A percentile compares a stretch with the other conserved stretches of the same genome.
phyloP scores from a whole-genome alignment of 2,113 vertebrate genomes.

The Clarias magur region DNA sequence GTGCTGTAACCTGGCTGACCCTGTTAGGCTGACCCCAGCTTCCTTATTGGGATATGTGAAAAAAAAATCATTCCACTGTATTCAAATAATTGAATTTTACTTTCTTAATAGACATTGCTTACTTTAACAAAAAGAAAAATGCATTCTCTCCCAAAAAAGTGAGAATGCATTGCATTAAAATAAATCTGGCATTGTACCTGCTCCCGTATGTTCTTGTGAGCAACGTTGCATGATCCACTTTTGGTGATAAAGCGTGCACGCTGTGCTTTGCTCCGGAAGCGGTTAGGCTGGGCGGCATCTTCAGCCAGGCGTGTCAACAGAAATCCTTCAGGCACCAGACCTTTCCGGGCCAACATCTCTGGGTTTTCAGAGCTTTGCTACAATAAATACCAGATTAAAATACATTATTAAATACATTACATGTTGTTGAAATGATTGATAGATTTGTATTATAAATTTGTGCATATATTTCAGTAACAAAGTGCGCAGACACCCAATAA shows the following conservation, averaged over 20 bases:
- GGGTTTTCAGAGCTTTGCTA: constrained; percentile 1
- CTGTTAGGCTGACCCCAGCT: too few relatives aligned
- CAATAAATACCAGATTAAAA: neutral
- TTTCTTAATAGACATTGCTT: neutral
- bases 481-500: neutral
- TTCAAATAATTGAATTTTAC: too few relatives aligned
- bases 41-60: too few relatives aligned
- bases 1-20: too few relatives aligned
- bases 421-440: neutral
- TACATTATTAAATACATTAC: neutral
- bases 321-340: constrained; percentile 77
- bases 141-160: neutral
- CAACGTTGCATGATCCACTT: constrained; percentile 79
- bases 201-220: constrained; percentile 84
- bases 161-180: neutral
- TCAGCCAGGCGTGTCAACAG: constrained; percentile 78
- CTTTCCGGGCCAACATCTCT: constrained; percentile 79
- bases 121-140: neutral
- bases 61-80: too few relatives aligned
- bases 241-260: constrained; percentile 80
- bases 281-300: constrained; percentile 67
- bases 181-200: constrained; percentile 64
- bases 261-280: constrained; percentile 61
- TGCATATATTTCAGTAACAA: neutral
- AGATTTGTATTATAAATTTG: neutral